phyloP scores from a whole-genome alignment of 2,113 vertebrate species.

The Amphilophus citrinellus region DNA sequence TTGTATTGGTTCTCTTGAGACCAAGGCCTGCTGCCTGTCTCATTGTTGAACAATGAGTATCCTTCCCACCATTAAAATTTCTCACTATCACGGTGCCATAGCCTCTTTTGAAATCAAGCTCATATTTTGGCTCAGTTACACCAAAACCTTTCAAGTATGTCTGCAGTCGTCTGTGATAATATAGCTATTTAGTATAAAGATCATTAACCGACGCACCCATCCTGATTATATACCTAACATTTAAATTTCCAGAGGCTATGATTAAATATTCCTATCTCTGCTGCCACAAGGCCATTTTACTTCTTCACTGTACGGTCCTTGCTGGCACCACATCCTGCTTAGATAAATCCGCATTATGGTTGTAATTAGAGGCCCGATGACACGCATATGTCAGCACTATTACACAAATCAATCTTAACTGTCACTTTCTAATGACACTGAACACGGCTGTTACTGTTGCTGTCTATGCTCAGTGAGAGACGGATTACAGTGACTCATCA shows the following conservation, averaged over 20 bases:
- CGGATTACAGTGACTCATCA: constrained; percentile 44
- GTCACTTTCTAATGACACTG: constrained; percentile 56
- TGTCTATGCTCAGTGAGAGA: constrained; percentile 15
- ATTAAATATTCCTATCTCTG: constrained; percentile 41
- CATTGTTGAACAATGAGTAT: constrained; percentile 45
- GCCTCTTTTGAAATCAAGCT: constrained; percentile 34
- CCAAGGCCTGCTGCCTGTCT: constrained; percentile 29
- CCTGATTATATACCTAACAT: constrained; percentile 42
- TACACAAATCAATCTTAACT: constrained; percentile 64
- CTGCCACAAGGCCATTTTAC: not conserved
- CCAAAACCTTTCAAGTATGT: constrained; percentile 11
- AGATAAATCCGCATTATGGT: constrained; percentile 68
- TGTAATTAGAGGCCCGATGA: constrained; percentile 64
- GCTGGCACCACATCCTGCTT: constrained; percentile 29
- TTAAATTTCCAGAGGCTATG: constrained; percentile 36
- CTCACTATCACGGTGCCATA: constrained; percentile 17
- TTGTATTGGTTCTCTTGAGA: constrained; percentile 46
- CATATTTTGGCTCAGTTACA: constrained; percentile 31
- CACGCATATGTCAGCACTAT: constrained; percentile 65
- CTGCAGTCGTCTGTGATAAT: constrained; percentile 31
- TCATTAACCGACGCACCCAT: constrained; percentile 8
- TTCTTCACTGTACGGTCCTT: not conserved
- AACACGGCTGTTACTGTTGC: constrained; percentile 45
- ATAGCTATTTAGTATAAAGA: constrained; percentile 32
- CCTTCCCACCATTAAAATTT: constrained; percentile 43